A percentile compares a stretch with the other conserved stretches of the same genome.
Evolutionary conservation across 2,888 invertebrate genomes (phyloP).

Genomic region (Sinhomidia bicolor): DNA sequence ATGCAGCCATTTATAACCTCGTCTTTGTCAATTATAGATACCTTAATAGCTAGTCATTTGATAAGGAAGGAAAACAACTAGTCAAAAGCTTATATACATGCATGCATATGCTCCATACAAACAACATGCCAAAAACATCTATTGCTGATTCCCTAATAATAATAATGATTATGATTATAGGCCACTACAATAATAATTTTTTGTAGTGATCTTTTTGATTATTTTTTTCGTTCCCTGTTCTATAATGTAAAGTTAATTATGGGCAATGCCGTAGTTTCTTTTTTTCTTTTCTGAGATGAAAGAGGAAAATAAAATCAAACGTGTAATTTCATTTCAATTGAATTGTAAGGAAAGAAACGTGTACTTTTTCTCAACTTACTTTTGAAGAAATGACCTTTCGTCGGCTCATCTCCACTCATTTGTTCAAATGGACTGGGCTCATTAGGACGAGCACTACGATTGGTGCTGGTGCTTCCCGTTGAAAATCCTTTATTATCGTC

Average conservation of each 20-base stretch:
- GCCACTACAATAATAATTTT: background rate
- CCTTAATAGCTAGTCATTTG: background rate
- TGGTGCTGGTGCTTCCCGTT: background rate
- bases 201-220: too few relatives aligned
- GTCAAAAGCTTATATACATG: too few relatives aligned
- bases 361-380: conserved; percentile 52
- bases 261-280: too few relatives aligned
- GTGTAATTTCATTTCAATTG: background rate
- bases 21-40: too few relatives aligned
- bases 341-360: background rate
- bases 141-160: too few relatives aligned
- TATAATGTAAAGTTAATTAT: too few relatives aligned
- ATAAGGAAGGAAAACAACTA: too few relatives aligned
- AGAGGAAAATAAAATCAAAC: background rate
- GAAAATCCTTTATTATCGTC: conserved; percentile 39
- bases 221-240: too few relatives aligned
- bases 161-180: background rate
- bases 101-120: too few relatives aligned
- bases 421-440: conserved; percentile 62
- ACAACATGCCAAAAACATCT: background rate
- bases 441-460: conserved; percentile 30
- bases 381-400: conserved; percentile 54
- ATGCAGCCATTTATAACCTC: too few relatives aligned
- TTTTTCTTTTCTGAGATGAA: too few relatives aligned
- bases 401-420: conserved; percentile 65